Evolutionary conservation across 2,113 vertebrate genomes (phyloP), one percentile per base, ranked within the genome.

Genomic region (Octodon degus): DNA sequence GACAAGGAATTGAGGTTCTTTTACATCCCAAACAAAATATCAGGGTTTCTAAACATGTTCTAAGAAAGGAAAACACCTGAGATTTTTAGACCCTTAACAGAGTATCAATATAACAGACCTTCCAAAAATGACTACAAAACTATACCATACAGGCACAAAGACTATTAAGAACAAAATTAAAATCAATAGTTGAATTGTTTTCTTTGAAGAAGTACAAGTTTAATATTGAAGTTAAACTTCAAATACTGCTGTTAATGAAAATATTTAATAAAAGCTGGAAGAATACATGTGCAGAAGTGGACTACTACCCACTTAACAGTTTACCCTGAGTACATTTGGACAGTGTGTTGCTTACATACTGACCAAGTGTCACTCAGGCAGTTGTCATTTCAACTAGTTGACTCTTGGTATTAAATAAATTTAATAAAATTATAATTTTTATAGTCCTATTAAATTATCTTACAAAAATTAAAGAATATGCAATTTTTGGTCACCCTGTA

Each of bases 171-270:
- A 86, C 20, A 65, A 95, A 93, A 79, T 72, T 63, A n/a, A 70
- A 70, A 70, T n/a, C 34, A 68, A 68, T 43, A 16, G 53, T 58
- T 89, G 87, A 84, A 77, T n/a, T 90, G 82, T 7, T 6, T 82
- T 86, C 86, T 83, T 83, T 83, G 47, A 77, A 93, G 82, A 96
- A 92, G 87, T 50, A 32, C 9, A 96, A 58, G 32, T 47, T 86
- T 89, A 77, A 43, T 86, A 89, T n/a, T 67, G 80, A 17, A 84
- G 30, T 34, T 92, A 89, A 72, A 85, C 40, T 91, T 67, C 85
- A 95, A 50, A 89, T 83, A 82, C 76, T 84, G 22, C 22, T 93
- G 32, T 72, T 93, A 91, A 90, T n/a, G 58, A 83, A 85, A 80
- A 91, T 67, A 89, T 63, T 79, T 40, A 81, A 86, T 34, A 91